These are phyloP conservation scores for Agonopterix heracliana DNA, from an alignment of 2,888 invertebrate genomes.

Conservation along the genomic window DNA sequence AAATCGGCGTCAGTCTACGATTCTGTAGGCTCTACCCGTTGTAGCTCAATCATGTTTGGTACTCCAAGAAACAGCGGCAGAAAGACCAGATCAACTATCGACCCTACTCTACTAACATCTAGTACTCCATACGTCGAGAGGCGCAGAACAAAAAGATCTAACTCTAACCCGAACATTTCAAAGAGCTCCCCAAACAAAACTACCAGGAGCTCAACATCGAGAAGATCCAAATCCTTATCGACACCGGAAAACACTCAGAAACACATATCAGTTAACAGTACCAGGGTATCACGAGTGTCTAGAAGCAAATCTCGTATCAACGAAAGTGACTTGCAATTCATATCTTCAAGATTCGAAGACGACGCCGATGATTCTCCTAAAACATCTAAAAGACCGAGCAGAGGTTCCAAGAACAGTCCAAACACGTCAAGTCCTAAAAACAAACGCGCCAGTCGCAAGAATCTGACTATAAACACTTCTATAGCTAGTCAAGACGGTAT, in stretches of 20 bases:
- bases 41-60: constrained; percentile 24
- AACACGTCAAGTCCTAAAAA: constrained; percentile 5
- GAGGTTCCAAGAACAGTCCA: constrained; percentile 6
- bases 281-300: constrained; percentile 33
- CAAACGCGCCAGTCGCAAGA: constrained; percentile 1
- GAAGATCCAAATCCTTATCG: constrained; percentile 32
- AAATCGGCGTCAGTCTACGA: constrained; percentile 37
- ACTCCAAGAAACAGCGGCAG: constrained; percentile 31
- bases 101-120: constrained; percentile 28
- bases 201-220: constrained; percentile 14
- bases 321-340: constrained; percentile 37
- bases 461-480: no score
- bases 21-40: constrained; percentile 33
- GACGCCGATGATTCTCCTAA: constrained; percentile 26
- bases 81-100: constrained; percentile 32
- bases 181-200: constrained; percentile 14
- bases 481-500: constrained; percentile 20
- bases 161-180: constrained; percentile 18
- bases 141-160: constrained; percentile 17
- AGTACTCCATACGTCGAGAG: constrained; percentile 44
- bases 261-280: constrained; percentile 34
- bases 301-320: constrained; percentile 42
- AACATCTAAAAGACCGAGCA: constrained; percentile 27
- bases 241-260: constrained; percentile 36
- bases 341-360: constrained; percentile 26